A percentile compares a stretch with the other conserved stretches of the same genome.
phyloP scores from a whole-genome alignment of 2,888 invertebrate genomes.

The Caenorhabditis sinica region DNA sequence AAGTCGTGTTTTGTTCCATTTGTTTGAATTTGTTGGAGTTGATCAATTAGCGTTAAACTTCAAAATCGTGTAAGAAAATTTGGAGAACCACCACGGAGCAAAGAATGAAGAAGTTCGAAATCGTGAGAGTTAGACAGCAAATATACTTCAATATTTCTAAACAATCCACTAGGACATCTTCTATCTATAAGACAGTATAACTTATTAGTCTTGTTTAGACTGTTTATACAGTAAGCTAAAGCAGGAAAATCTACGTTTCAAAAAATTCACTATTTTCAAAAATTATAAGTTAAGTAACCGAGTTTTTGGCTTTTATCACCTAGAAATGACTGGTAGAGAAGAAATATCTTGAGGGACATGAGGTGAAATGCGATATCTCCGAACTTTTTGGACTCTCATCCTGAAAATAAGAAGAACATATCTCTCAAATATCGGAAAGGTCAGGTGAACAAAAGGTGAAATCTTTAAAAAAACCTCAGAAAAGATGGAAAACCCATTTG shows the following conservation, averaged over 20 bases:
- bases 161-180: no score
- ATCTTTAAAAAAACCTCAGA: background rate
- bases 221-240: no score
- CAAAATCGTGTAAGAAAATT: no score
- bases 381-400: constrained; percentile 52
- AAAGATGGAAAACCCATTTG: background rate
- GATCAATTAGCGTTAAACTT: constrained; percentile 28
- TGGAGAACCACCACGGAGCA: no score
- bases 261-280: background rate
- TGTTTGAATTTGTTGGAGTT: background rate
- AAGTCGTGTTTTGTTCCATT: constrained; percentile 19
- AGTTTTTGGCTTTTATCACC: background rate
- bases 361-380: constrained; percentile 39
- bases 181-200: no score
- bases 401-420: constrained; percentile 40
- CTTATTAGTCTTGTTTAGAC: no score
- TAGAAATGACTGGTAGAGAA: constrained; percentile 8
- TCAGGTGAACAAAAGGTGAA: constrained; percentile 16
- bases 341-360: constrained; percentile 26
- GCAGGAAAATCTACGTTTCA: no score
- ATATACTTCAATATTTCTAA: no score
- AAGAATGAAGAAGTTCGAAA: no score
- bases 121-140: no score
- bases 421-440: constrained; percentile 41
- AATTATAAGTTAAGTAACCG: background rate